A percentile compares a stretch with the other conserved stretches of the same genome.
phyloP scores from a whole-genome alignment of 1,140 invertebrate species.

The Drosophila nasuta region DNA sequence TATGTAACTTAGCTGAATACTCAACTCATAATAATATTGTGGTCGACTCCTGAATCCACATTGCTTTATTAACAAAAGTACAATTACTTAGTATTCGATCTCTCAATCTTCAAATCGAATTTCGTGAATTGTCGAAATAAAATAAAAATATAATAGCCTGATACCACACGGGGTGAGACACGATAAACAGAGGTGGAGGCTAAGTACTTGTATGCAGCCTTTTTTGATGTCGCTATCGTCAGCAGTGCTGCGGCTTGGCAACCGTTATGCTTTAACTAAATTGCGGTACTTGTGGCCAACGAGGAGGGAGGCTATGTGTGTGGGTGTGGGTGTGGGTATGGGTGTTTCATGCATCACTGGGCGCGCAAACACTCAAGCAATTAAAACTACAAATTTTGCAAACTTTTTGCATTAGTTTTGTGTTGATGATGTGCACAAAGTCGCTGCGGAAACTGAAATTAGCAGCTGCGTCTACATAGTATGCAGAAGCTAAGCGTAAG shows the following conservation, averaged over 20 bases:
- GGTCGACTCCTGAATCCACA: no score
- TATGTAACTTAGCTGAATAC: no score
- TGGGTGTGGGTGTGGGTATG: slow-evolving; percentile 10
- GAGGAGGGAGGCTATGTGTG: neutral
- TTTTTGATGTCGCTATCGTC: slow-evolving; percentile 30
- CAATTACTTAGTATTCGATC: no score
- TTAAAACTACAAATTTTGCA: slow-evolving; percentile 79
- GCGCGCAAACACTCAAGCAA: slow-evolving; percentile 74
- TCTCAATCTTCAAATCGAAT: no score
- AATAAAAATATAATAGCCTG: no score
- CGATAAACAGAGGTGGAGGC: neutral
- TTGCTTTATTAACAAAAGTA: no score
- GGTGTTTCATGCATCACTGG: slow-evolving; percentile 43
- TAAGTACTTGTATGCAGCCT: slow-evolving; percentile 31
- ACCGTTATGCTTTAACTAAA: slow-evolving; percentile 80
- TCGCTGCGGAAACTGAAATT: slow-evolving; percentile 65
- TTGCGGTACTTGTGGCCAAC: slow-evolving; percentile 70
- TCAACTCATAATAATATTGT: no score
- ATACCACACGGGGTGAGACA: neutral
- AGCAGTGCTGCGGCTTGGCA: slow-evolving; percentile 55
- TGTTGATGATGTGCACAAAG: slow-evolving; percentile 70
- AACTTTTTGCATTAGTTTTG: slow-evolving; percentile 80
- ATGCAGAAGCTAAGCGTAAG: slow-evolving; percentile 35
- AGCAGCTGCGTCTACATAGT: slow-evolving; percentile 64
- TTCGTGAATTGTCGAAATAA: no score